Base-by-base conservation (phyloP, 2,113 vertebrate genomes). In the Leucopternis melanops region DNA sequence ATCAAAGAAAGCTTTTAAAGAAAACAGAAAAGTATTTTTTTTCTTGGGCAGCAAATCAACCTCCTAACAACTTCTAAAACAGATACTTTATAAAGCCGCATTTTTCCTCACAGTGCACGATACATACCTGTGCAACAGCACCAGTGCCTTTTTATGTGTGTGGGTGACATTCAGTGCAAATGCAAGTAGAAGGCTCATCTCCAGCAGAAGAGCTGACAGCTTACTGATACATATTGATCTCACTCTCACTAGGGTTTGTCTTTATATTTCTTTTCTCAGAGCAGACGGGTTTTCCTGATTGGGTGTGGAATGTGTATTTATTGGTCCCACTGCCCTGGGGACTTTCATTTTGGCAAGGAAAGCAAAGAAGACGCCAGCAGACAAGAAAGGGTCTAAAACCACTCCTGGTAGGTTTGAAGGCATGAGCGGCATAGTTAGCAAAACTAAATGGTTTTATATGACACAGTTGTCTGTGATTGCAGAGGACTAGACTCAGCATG, bases 361-460 rank as follows among this genome's bases (percentile, higher is more conserved):
- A 91, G 74, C 40, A 90, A 58, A 88, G 78, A 57, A 4, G 14
- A 88, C 1, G 1, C 70, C 84, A 87, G 84, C 81, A 96, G 92
- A 73, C 78, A 47, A n/a, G 81, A 94, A 87, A 78, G 58, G 74
- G 70, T 90, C 94, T 95, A 52, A 86, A 95, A 85, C 23, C 70
- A 40, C 84, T 75, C 34, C 78, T 79, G 74, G 81, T 94, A 65
- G 71, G 62, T 86, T 97, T 80, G 95, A 45, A 77, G 66, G 74
- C 87, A 94, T 91, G 95, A 96, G 90, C 74, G 85, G 90, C 74
- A 59, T 23, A 75, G 87, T 82, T 86, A 95, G 67, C 45, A 57
- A 42, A 80, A 82, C 79, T 54, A 93, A 94, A 88, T 94, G 92
- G 81, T 78, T 97, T 96, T 94, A 62, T 93, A 59, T 93, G 95